Percentiles rank a stretch among this genome's conserved stretches.
phyloP scores from a whole-genome alignment of 2,888 invertebrate genomes.

The Schrankia costaestrigalis region DNA sequence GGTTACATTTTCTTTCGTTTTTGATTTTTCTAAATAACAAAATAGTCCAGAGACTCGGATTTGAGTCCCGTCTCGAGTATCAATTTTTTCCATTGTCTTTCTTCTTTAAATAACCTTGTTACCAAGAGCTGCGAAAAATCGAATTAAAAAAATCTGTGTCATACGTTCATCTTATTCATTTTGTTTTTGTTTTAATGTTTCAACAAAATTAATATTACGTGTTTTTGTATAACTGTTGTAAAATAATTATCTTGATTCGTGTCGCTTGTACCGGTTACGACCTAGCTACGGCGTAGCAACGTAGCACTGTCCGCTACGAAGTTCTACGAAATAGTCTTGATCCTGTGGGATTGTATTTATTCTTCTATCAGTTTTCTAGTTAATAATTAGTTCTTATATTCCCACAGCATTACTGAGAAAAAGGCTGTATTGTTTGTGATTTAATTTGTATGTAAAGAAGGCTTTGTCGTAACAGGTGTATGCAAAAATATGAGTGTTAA shows the following conservation, averaged over 20 bases:
- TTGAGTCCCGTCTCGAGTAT: too few relatives aligned
- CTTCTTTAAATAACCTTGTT: not conserved
- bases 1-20: too few relatives aligned
- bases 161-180: slow-evolving; percentile 9
- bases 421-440: too few relatives aligned
- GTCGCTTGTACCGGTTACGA: slow-evolving; percentile 7
- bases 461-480: slow-evolving; percentile 1
- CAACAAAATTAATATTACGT: slow-evolving; percentile 26
- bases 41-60: too few relatives aligned
- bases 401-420: too few relatives aligned
- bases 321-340: too few relatives aligned
- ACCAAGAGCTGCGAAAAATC: not conserved
- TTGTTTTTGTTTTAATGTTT: slow-evolving; percentile 18
- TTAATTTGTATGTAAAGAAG: not conserved
- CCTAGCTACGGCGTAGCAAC: slow-evolving; percentile 4
- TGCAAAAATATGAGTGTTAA: slow-evolving; percentile 16
- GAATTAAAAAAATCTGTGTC: slow-evolving; percentile 26
- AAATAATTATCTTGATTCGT: slow-evolving; percentile 16
- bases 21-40: too few relatives aligned
- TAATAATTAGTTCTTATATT: too few relatives aligned
- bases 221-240: slow-evolving; percentile 30
- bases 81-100: too few relatives aligned
- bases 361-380: too few relatives aligned
- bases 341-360: too few relatives aligned
- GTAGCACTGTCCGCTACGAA: not conserved